phyloP scores from a whole-genome alignment of 2,888 invertebrate genomes.

The Cheilosia vulpina region DNA sequence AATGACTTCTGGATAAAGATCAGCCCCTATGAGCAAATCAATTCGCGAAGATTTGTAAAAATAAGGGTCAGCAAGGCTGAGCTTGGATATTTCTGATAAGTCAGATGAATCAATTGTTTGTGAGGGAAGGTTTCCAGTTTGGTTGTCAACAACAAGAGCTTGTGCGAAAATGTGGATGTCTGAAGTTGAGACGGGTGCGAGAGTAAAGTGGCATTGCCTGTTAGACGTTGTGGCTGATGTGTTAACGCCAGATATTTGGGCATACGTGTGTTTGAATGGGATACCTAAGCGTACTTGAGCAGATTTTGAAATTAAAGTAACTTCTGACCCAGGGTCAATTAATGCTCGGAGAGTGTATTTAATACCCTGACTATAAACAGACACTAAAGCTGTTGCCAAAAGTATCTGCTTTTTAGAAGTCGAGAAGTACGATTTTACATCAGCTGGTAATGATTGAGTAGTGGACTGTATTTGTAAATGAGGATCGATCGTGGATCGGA shows the following conservation, averaged over 20 bases:
- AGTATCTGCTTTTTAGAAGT: not conserved
- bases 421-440: not conserved
- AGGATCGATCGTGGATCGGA: not conserved
- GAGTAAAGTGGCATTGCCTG: slow-evolving; percentile 1
- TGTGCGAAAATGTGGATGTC: not conserved
- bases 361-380: not conserved
- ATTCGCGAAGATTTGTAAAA: slow-evolving; percentile 12
- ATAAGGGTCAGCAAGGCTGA: slow-evolving; percentile 26
- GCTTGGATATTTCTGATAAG: not conserved
- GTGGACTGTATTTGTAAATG: slow-evolving; percentile 12
- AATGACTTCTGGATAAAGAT: slow-evolving; percentile 20
- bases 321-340: slow-evolving; percentile 28
- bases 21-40: slow-evolving; percentile 26
- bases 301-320: slow-evolving; percentile 18
- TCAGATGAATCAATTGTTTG: not conserved
- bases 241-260: slow-evolving; percentile 18
- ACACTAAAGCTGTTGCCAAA: slow-evolving; percentile 17
- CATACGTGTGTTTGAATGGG: slow-evolving; percentile 1
- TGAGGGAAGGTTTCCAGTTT: slow-evolving; percentile 28
- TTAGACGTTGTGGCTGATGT: not conserved
- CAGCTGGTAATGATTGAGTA: not conserved
- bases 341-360: slow-evolving; percentile 9
- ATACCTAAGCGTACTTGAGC: slow-evolving; percentile 5
- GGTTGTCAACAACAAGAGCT: slow-evolving; percentile 27
- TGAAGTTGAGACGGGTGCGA: not conserved